Percentiles rank a stretch among this genome's conserved stretches.
Evolutionary conservation across 2,113 vertebrate genomes (phyloP).

Genomic region (Capreolus pygargus): DNA sequence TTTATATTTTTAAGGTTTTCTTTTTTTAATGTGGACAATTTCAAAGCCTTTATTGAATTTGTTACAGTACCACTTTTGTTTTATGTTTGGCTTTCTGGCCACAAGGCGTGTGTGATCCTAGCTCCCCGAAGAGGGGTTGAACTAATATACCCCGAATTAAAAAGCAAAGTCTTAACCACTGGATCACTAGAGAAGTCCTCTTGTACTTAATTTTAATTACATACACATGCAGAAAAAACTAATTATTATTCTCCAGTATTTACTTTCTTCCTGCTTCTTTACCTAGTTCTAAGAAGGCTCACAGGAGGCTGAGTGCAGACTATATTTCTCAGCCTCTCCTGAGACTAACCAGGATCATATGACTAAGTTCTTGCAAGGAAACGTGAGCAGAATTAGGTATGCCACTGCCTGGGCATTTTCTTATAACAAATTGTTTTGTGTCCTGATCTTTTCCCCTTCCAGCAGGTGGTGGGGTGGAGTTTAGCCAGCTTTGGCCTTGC

Average conservation of each 20-base stretch:
- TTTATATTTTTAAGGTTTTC: background rate
- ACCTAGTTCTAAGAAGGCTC: background rate
- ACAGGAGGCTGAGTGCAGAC: background rate
- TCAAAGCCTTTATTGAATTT: background rate
- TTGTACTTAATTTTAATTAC: slow-evolving; percentile 18
- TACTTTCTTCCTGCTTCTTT: background rate
- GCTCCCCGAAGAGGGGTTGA: background rate
- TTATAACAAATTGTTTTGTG: background rate
- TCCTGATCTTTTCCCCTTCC: background rate
- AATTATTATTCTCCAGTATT: background rate
- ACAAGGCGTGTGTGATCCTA: background rate
- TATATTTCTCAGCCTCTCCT: background rate
- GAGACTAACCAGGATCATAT: background rate
- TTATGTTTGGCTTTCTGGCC: background rate
- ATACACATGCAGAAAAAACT: background rate
- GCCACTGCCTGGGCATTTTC: background rate
- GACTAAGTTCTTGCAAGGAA: background rate
- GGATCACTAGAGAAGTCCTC: background rate
- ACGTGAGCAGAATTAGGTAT: background rate
- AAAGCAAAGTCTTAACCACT: background rate
- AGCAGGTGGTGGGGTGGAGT: background rate
- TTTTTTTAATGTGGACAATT: background rate
- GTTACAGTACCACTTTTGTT: background rate
- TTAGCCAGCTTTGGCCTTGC: background rate
- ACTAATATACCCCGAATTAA: background rate